phyloP scores from a whole-genome alignment of 2,888 invertebrate genomes.

The Heteromyza rotundicornis region DNA sequence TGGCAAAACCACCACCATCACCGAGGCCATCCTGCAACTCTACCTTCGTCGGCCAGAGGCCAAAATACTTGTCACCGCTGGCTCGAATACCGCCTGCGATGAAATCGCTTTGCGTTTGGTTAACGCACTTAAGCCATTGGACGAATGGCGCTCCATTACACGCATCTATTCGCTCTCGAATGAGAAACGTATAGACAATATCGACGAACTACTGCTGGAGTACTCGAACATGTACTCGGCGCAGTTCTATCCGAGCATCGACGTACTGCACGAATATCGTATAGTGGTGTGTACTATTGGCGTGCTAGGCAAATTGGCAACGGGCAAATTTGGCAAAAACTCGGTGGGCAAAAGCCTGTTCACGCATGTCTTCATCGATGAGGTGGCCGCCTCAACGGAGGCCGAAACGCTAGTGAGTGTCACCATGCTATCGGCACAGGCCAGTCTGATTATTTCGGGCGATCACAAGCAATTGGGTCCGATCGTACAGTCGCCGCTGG shows the following conservation, averaged over 20 bases:
- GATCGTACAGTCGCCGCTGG: constrained; percentile 62
- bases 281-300: constrained; percentile 72
- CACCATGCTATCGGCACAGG: constrained; percentile 53
- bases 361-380: constrained; percentile 77
- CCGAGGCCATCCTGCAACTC: constrained; percentile 74
- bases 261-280: constrained; percentile 65
- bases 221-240: constrained; percentile 61
- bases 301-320: constrained; percentile 64
- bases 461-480: constrained; percentile 79
- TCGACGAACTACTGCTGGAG: constrained; percentile 55
- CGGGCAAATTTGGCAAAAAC: constrained; percentile 55
- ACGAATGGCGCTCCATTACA: constrained; percentile 49
- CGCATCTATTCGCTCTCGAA: constrained; percentile 63
- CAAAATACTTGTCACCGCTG: constrained; percentile 70
- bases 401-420: constrained; percentile 71
- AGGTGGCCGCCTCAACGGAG: constrained; percentile 77
- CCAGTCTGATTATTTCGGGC: constrained; percentile 71
- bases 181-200: constrained; percentile 56
- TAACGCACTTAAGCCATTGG: constrained; percentile 38
- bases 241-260: constrained; percentile 62
- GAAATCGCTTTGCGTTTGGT: constrained; percentile 67
- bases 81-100: constrained; percentile 77
- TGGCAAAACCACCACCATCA: constrained; percentile 75
- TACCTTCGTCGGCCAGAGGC: constrained; percentile 52
- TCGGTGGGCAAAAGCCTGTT: constrained; percentile 56